Evolutionary conservation across 2,888 invertebrate species (phyloP).

Genomic region (Melipona bicolor): DNA sequence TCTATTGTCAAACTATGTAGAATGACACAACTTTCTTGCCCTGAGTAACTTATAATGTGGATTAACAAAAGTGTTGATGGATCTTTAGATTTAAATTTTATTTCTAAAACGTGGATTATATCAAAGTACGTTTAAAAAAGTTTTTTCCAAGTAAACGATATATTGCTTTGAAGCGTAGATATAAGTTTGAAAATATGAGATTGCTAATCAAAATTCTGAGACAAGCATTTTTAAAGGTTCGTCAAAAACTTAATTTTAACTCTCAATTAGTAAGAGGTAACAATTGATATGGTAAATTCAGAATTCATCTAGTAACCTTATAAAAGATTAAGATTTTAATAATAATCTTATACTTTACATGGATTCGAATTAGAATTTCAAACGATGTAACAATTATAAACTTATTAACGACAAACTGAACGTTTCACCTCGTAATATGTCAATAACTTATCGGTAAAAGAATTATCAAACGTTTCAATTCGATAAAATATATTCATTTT

Average conservation of each 20-base stretch:
- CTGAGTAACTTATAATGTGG: neutral
- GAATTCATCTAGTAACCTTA: neutral
- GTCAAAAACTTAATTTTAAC: too few relatives aligned
- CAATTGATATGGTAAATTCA: neutral
- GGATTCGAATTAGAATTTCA: neutral
- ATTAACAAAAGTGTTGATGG: neutral
- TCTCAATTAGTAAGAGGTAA: neutral
- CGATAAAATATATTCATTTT: neutral
- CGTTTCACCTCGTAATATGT: neutral
- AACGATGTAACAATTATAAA: neutral
- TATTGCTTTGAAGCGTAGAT: neutral
- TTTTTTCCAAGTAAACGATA: neutral
- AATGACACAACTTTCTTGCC: conserved; percentile 36
- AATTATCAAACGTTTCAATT: neutral
- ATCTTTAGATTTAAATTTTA: neutral
- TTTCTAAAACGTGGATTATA: neutral
- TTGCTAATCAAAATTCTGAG: neutral
- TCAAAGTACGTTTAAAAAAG: neutral
- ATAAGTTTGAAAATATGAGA: neutral
- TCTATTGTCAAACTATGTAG: conserved; percentile 30
- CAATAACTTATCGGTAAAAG: neutral
- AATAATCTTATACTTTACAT: neutral
- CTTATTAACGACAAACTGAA: neutral
- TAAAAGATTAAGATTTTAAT: too few relatives aligned
- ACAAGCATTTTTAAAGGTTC: too few relatives aligned